These are phyloP conservation scores for Entosphenus tridentatus DNA, from an alignment of 2,113 vertebrate genomes.

Conservation along the genomic window DNA sequence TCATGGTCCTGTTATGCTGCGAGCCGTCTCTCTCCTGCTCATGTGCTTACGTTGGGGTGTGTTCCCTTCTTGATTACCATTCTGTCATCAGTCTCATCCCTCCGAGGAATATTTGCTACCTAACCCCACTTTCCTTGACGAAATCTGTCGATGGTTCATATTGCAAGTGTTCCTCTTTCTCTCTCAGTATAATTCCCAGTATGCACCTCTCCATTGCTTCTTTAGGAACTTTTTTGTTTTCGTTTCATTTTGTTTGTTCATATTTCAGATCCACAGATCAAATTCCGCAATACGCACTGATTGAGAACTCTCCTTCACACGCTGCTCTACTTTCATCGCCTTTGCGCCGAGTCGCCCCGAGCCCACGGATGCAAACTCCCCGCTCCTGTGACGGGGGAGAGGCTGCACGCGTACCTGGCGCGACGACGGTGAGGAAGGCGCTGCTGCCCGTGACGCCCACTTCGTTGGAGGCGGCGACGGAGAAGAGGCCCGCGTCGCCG, in stretches of 20 bases:
- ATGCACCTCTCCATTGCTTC: too few species aligned
- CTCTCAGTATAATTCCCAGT: too few species aligned
- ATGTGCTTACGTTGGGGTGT: too few species aligned
- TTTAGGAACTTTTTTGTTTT: neutral
- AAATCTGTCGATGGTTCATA: too few species aligned
- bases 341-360: constrained; percentile 9
- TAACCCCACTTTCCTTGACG: too few species aligned
- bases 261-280: neutral
- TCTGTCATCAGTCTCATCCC: too few species aligned
- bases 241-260: constrained; percentile 8
- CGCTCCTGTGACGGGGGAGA: neutral
- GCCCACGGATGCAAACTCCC: constrained; percentile 9
- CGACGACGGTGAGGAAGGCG: constrained; percentile 43
- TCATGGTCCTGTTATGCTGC: too few species aligned
- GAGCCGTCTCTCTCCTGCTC: too few species aligned
- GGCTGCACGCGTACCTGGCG: constrained; percentile 28
- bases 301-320: neutral
- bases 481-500: constrained; percentile 49
- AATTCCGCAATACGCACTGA: neutral
- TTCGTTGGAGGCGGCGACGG: constrained; percentile 51
- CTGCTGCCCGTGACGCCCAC: constrained; percentile 46
- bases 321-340: constrained; percentile 8
- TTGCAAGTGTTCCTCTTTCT: too few species aligned
- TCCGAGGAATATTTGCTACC: too few species aligned
- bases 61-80: too few species aligned